Percentiles rank a stretch among this genome's conserved stretches.
Conservation (phyloP, 92 coral and sea anemone species). For the Parazoanthus darwini region DNA sequence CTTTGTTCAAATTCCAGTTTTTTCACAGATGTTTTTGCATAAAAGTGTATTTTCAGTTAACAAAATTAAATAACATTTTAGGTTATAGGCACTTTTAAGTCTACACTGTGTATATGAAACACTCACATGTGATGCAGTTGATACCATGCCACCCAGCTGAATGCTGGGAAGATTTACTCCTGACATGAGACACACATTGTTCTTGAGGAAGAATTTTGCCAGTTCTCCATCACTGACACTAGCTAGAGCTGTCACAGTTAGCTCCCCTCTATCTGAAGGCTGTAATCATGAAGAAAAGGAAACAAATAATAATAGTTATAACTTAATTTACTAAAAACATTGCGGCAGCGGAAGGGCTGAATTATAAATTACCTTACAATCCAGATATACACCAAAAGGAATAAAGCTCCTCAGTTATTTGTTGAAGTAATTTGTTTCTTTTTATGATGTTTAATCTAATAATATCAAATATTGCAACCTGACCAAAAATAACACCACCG, state of each 20-base stretch:
- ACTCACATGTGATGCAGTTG: conserved; percentile 43
- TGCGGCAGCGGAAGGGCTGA: too few relatives aligned
- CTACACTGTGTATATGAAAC: background rate
- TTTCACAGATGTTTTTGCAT: too few relatives aligned
- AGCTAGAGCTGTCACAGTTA: conserved; percentile 64
- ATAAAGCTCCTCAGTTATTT: too few relatives aligned
- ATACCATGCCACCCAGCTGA: conserved; percentile 29
- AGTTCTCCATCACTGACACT: conserved; percentile 75
- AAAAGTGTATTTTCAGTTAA: too few relatives aligned
- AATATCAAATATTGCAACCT: too few relatives aligned
- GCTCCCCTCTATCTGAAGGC: conserved; percentile 7
- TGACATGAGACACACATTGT: conserved; percentile 58
- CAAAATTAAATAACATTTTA: too few relatives aligned
- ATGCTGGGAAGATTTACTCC: conserved; percentile 45
- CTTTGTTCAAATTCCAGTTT: too few relatives aligned
- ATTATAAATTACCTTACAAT: background rate
- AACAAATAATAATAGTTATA: background rate
- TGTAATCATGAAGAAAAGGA: background rate
- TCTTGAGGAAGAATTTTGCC: conserved; percentile 58
- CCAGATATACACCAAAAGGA: too few relatives aligned
- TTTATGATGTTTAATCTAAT: too few relatives aligned
- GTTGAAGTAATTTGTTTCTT: too few relatives aligned
- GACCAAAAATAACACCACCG: too few relatives aligned
- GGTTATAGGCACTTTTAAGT: background rate
- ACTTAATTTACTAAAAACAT: background rate